Conservation (phyloP, 2,888 invertebrate genomes). For the Drosophila tripunctata region DNA sequence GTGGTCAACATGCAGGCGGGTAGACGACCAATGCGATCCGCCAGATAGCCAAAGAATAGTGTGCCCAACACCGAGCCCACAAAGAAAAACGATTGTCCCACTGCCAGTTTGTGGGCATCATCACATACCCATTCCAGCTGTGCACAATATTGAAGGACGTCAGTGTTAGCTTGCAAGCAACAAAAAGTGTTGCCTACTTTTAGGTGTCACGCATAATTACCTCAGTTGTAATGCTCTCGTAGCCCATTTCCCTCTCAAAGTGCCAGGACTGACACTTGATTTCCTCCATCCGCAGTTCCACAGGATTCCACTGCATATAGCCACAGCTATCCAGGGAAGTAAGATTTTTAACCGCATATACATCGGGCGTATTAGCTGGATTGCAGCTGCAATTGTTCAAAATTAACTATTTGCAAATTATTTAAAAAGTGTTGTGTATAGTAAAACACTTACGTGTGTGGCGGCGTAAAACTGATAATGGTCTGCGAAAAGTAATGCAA, state of each 20-base stretch:
- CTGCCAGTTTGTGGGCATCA: constrained; percentile 85
- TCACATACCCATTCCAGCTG: constrained; percentile 86
- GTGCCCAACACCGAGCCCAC: constrained; percentile 87
- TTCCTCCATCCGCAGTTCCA: constrained; percentile 42
- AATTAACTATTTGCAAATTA: neutral
- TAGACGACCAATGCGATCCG: constrained; percentile 86
- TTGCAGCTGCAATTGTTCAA: constrained; percentile 64
- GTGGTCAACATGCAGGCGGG: constrained; percentile 86
- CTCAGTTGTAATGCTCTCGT: constrained; percentile 87
- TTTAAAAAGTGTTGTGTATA: too few species aligned
- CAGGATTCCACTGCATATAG: constrained; percentile 15
- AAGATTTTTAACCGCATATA: neutral
- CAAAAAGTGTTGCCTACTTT: neutral
- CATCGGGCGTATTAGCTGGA: constrained; percentile 47
- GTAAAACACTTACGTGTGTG: constrained; percentile 82
- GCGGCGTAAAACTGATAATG: constrained; percentile 85
- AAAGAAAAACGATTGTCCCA: constrained; percentile 87
- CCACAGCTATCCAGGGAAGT: constrained; percentile 20
- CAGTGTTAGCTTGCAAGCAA: constrained; percentile 26
- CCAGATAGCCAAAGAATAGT: constrained; percentile 85
- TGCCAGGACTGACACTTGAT: constrained; percentile 85
- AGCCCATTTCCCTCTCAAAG: constrained; percentile 85
- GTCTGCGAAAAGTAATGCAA: constrained; percentile 87
- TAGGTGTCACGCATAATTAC: constrained; percentile 79
- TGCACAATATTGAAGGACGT: constrained; percentile 29